Conservation (phyloP, 53 echinoderm and acorn worm species). For the Holothuria scabra region DNA sequence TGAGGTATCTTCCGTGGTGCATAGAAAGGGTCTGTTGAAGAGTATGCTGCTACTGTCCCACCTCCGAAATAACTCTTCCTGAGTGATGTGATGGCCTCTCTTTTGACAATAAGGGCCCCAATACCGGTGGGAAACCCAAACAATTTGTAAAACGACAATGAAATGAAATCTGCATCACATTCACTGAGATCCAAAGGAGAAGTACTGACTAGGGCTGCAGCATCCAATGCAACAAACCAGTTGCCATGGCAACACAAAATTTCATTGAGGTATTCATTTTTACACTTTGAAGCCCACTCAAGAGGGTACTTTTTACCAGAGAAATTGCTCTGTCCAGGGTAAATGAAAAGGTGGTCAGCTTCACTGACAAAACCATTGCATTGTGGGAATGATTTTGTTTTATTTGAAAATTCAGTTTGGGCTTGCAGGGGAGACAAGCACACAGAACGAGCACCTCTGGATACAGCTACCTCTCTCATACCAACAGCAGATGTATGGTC, state of each 20-base stretch:
- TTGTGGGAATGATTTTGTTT: background rate
- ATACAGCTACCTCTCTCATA: constrained; percentile 81
- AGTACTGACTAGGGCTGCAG: constrained; percentile 83
- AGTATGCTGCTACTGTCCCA: constrained; percentile 82
- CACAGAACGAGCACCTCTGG: constrained; percentile 59
- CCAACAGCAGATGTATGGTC: constrained; percentile 93
- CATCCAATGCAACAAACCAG: constrained; percentile 85
- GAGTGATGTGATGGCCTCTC: constrained; percentile 65
- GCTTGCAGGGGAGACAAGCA: constrained; percentile 23
- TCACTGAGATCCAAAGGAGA: constrained; percentile 74
- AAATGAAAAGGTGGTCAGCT: constrained; percentile 69
- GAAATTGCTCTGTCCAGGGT: constrained; percentile 90
- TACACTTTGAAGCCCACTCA: constrained; percentile 44
- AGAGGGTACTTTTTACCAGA: constrained; percentile 84
- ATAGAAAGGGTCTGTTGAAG: constrained; percentile 66
- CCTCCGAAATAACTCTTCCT: constrained; percentile 86
- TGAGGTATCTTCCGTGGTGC: constrained; percentile 56
- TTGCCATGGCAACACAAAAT: constrained; percentile 46
- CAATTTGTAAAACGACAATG: constrained; percentile 98
- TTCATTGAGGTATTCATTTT: constrained; percentile 33
- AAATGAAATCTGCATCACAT: constrained; percentile 83
- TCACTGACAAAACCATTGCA: constrained; percentile 9
- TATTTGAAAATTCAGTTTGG: background rate
- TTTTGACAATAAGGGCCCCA: constrained; percentile 85
- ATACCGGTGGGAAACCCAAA: constrained; percentile 98